These are phyloP conservation scores for Varanus komodoensis DNA, from an alignment of 2,113 vertebrate genomes.

Conservation along the genomic window DNA sequence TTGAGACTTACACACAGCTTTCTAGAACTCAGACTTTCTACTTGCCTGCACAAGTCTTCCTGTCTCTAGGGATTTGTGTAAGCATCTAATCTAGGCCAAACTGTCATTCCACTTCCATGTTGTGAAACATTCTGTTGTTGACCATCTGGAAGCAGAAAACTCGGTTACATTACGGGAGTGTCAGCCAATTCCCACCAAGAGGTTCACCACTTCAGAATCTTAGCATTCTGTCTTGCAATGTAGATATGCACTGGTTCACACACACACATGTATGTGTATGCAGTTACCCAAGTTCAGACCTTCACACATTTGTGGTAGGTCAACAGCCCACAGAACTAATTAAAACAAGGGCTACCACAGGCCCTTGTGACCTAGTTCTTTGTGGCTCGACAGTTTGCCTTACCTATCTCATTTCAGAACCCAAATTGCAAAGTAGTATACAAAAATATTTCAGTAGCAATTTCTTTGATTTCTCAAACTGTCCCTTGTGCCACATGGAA, in stretches of 20 bases:
- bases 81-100: neutral
- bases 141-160: neutral
- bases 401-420: neutral
- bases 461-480: neutral
- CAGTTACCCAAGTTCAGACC: too few relatives aligned
- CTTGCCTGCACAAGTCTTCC: neutral
- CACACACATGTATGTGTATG: too few relatives aligned
- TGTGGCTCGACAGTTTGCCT: neutral
- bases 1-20: neutral
- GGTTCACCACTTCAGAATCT: neutral
- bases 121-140: neutral
- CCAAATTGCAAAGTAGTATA: neutral
- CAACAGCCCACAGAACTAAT: too few relatives aligned
- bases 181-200: neutral
- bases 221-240: neutral
- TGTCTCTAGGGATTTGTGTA: neutral
- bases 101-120: neutral
- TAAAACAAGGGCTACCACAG: too few relatives aligned
- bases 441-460: neutral
- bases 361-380: neutral
- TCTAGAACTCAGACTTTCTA: neutral
- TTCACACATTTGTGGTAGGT: too few relatives aligned
- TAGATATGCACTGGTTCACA: neutral
- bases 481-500: neutral
- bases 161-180: neutral